These are phyloP conservation scores for Lacerta agilis DNA, from an alignment of 2,797 vertebrate genomes.

Conservation along the genomic window DNA sequence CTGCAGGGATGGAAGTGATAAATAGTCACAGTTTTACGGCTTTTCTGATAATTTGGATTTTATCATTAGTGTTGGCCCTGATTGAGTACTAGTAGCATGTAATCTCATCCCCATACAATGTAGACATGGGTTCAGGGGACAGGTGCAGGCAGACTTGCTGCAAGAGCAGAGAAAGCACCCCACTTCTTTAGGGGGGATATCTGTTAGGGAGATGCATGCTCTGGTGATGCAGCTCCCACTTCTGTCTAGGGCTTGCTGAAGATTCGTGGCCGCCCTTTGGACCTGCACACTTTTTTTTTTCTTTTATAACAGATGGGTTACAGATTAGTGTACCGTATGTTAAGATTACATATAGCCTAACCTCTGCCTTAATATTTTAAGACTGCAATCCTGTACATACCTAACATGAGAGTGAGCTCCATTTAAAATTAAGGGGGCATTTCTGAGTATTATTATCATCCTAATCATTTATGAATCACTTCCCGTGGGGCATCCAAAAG, in stretches of 20 bases:
- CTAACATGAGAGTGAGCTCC: neutral
- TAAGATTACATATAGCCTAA: neutral
- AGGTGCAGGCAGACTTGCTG: neutral
- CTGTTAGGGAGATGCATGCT: neutral
- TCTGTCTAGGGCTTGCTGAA: neutral
- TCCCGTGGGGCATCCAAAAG: too few relatives aligned
- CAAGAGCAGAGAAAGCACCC: neutral
- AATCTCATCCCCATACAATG: neutral
- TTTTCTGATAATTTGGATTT: neutral
- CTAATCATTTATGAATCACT: too few relatives aligned
- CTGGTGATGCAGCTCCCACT: neutral
- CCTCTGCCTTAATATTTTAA: neutral
- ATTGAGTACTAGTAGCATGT: neutral
- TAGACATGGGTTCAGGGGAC: too few relatives aligned
- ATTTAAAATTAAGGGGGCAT: too few relatives aligned
- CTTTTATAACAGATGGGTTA: neutral
- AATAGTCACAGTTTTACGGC: neutral
- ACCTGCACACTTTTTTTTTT: neutral
- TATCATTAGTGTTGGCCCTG: neutral
- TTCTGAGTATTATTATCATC: too few relatives aligned
- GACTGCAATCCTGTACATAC: neutral
- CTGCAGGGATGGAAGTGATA: neutral
- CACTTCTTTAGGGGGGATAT: too few relatives aligned
- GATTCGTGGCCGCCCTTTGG: neutral
- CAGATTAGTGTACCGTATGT: neutral